A percentile compares a stretch with the other conserved stretches of the same genome.
phyloP scores from a whole-genome alignment of 2,888 invertebrate genomes.

The Dynastes maya region DNA sequence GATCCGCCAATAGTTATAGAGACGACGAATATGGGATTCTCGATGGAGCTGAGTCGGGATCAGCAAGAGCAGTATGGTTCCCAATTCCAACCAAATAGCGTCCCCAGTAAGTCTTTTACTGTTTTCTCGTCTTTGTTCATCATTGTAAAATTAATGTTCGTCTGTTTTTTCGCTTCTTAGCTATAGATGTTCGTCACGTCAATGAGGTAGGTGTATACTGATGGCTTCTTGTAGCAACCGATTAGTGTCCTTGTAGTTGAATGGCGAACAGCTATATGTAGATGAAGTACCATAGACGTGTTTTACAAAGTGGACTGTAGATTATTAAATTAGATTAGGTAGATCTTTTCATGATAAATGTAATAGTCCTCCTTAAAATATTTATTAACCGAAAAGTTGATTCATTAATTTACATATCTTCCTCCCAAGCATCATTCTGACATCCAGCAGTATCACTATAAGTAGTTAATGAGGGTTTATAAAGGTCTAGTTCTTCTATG shows the following conservation, averaged over 20 bases:
- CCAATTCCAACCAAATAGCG: constrained; percentile 74
- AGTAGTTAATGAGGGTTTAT: too few relatives aligned
- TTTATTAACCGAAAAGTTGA: too few relatives aligned
- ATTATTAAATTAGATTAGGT: too few relatives aligned
- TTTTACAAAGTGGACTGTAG: background rate
- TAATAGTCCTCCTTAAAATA: too few relatives aligned
- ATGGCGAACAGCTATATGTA: constrained; percentile 12
- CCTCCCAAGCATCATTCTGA: too few relatives aligned
- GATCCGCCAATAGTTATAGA: constrained; percentile 57
- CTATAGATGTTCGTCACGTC: constrained; percentile 62
- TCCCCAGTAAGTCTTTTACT: constrained; percentile 59
- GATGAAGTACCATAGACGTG: background rate
- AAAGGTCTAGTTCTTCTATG: too few relatives aligned
- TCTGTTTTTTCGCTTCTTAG: constrained; percentile 55
- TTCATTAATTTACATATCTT: too few relatives aligned
- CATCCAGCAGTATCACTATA: too few relatives aligned
- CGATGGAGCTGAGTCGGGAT: constrained; percentile 80
- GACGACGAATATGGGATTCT: constrained; percentile 74
- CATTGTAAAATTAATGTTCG: constrained; percentile 43
- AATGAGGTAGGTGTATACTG: constrained; percentile 63
- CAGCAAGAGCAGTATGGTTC: constrained; percentile 83
- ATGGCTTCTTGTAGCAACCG: constrained; percentile 42
- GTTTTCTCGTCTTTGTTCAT: background rate
- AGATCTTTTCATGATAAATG: too few relatives aligned
- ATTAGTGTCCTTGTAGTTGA: constrained; percentile 32